Percentiles rank a stretch among this genome's conserved stretches.
Conservation (phyloP, 2,888 invertebrate species). For the Papilio protenor region DNA sequence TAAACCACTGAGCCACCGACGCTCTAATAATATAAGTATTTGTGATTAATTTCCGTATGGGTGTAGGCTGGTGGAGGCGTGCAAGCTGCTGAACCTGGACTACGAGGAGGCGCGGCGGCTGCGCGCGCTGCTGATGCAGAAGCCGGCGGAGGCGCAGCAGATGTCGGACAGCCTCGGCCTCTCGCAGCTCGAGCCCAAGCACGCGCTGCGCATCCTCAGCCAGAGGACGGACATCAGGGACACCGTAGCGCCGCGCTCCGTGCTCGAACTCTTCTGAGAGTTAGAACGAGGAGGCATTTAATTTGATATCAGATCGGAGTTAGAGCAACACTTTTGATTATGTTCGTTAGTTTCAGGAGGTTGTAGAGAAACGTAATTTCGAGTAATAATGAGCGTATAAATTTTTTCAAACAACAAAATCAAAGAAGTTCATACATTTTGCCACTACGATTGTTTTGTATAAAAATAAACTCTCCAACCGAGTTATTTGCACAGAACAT, state of each 20-base stretch:
- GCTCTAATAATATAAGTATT: no score
- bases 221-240: conserved; percentile 75
- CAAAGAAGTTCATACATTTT: no score
- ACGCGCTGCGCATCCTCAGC: conserved; percentile 68
- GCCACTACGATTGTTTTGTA: no score
- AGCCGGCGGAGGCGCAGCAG: conserved; percentile 49
- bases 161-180: conserved; percentile 53
- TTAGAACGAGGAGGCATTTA: conserved; percentile 68
- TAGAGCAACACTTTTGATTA: conserved; percentile 41
- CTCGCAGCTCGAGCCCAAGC: conserved; percentile 53
- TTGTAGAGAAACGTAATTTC: not conserved
- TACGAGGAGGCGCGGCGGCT: conserved; percentile 91
- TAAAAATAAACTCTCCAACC: no score
- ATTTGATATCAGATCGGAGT: conserved; percentile 42
- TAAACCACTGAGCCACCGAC: no score
- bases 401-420: no score
- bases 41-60: conserved; percentile 41
- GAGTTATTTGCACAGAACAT: no score
- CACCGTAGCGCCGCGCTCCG: conserved; percentile 61
- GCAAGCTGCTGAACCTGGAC: conserved; percentile 89
- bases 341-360: not conserved
- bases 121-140: conserved; percentile 84
- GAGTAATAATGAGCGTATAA: no score
- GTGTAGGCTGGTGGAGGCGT: conserved; percentile 89
- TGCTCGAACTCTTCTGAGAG: conserved; percentile 76